Percentiles rank a stretch among this genome's conserved stretches.
phyloP scores from a whole-genome alignment of 2,113 vertebrate genomes.

The Xyliphius kryptos region DNA sequence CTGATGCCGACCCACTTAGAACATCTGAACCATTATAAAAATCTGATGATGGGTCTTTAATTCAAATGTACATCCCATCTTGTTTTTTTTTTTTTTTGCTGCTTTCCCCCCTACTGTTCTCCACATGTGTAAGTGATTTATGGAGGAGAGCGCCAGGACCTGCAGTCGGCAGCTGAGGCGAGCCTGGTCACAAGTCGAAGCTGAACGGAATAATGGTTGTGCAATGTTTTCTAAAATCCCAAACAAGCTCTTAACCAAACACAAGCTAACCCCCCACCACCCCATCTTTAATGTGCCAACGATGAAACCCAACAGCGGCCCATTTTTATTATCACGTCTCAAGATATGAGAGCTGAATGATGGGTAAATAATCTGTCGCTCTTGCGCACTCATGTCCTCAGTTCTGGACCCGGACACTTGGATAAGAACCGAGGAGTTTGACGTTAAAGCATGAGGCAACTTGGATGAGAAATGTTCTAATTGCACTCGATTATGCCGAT shows the following conservation, averaged over 20 bases:
- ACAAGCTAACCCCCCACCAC: not conserved
- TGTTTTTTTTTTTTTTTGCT: not conserved
- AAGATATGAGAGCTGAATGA: too few relatives aligned
- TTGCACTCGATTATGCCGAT: conserved; percentile 14
- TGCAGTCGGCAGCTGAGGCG: conserved; percentile 37
- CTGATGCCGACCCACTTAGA: conserved; percentile 18
- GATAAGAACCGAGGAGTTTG: not conserved
- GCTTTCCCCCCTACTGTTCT: not conserved
- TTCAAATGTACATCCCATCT: conserved; percentile 37
- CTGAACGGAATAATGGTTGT: not conserved
- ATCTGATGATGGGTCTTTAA: conserved; percentile 52
- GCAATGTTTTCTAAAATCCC: not conserved
- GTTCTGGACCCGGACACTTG: not conserved
- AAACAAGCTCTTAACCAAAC: not conserved
- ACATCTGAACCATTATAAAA: conserved; percentile 50
- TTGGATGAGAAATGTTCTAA: not conserved
- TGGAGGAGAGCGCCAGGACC: conserved; percentile 23
- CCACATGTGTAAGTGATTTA: conserved; percentile 56
- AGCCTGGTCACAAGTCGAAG: conserved; percentile 18
- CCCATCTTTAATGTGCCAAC: too few relatives aligned
- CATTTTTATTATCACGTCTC: too few relatives aligned
- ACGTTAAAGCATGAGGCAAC: conserved; percentile 11
- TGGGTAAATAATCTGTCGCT: too few relatives aligned
- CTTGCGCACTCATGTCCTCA: not conserved
- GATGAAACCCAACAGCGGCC: too few relatives aligned